These are phyloP conservation scores for Scaptodrosophila lebanonensis DNA, from an alignment of 1,140 invertebrate genomes.

Conservation along the genomic window DNA sequence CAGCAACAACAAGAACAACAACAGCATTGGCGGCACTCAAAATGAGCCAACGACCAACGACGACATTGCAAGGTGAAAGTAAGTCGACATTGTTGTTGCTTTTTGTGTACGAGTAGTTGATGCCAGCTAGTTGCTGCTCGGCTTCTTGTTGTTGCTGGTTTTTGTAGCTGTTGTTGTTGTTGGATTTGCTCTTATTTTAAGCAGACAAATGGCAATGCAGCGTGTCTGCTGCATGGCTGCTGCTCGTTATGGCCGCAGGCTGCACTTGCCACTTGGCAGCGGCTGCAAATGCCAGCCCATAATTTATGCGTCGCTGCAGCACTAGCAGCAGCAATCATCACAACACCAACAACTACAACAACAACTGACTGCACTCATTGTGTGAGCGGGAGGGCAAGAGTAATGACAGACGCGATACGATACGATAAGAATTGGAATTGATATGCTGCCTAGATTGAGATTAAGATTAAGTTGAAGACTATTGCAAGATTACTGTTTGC, in stretches of 20 bases:
- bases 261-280: too few species aligned
- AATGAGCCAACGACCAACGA: constrained; percentile 77
- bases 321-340: too few species aligned
- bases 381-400: too few species aligned
- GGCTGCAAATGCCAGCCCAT: constrained; percentile 28
- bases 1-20: constrained; percentile 7
- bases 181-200: too few species aligned
- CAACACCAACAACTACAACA: too few species aligned
- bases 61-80: constrained; percentile 77
- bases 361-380: too few species aligned
- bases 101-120: constrained; percentile 13
- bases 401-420: too few species aligned
- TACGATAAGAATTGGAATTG: constrained; percentile 65
- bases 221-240: constrained; percentile 6
- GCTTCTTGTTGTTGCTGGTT: constrained; percentile 14
- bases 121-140: constrained; percentile 25
- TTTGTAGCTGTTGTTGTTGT: constrained; percentile 16
- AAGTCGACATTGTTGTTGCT: constrained; percentile 48
- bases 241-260: too few species aligned
- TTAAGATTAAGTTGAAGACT: too few species aligned
- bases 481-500: constrained; percentile 53
- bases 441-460: constrained; percentile 63
- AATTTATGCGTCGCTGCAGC: constrained; percentile 72
- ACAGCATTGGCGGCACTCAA: constrained; percentile 40
- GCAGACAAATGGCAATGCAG: constrained; percentile 4